phyloP scores from a whole-genome alignment of 2,797 vertebrate species.

The Bryconaethiops microstoma region DNA sequence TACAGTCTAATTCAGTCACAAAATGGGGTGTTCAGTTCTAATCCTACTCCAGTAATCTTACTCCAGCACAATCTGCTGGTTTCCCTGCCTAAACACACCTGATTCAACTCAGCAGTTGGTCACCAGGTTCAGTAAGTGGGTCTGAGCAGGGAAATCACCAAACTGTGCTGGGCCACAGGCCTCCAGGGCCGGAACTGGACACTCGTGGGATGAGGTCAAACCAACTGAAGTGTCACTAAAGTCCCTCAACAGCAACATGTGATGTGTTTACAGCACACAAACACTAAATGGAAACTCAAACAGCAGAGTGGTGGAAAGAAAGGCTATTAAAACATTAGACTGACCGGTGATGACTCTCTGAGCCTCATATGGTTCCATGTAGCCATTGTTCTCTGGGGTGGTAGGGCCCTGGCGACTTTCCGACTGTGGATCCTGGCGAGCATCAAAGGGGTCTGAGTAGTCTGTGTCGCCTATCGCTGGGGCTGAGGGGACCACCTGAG shows the following conservation, averaged over 20 bases:
- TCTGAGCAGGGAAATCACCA: background rate
- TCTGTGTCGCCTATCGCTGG: conserved; percentile 76
- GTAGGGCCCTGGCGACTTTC: conserved; percentile 62
- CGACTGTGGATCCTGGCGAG: conserved; percentile 65
- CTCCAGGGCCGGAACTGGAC: background rate
- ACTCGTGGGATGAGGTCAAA: background rate
- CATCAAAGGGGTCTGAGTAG: conserved; percentile 91
- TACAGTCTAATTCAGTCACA: background rate
- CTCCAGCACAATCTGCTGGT: background rate
- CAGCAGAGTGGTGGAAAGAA: background rate
- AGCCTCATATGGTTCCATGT: conserved; percentile 88
- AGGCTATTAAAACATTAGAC: conserved; percentile 34
- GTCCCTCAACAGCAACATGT: background rate
- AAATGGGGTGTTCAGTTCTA: background rate
- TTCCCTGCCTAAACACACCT: background rate
- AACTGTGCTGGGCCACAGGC: background rate
- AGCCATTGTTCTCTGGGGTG: conserved; percentile 80
- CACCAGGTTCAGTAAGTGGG: background rate
- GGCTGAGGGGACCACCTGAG: conserved; percentile 76
- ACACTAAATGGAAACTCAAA: background rate
- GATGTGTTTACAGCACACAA: background rate
- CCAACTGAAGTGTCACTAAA: background rate
- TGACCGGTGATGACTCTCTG: conserved; percentile 82
- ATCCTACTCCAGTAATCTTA: background rate
- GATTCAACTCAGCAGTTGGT: background rate